Conservation (phyloP, 1,140 invertebrate species). For the Elymnias hypermnestra region DNA sequence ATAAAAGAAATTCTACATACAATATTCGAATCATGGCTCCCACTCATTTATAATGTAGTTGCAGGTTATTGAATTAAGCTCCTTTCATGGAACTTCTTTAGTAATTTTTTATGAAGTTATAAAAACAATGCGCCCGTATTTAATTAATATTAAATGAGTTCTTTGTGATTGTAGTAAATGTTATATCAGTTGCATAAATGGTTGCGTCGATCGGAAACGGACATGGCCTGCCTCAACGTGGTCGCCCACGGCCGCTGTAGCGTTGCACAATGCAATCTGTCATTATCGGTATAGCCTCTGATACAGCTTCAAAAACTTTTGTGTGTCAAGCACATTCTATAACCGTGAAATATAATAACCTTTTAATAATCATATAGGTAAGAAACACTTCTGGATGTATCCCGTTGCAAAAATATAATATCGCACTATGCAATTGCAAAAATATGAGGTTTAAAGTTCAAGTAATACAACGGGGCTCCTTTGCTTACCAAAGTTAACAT, state of each 20-base stretch:
- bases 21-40: neutral
- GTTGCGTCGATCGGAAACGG: conserved; percentile 51
- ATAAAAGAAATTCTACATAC: no score
- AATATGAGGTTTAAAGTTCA: no score
- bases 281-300: conserved; percentile 24
- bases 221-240: conserved; percentile 59
- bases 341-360: no score
- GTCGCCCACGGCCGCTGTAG: conserved; percentile 33
- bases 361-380: no score
- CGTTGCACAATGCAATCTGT: conserved; percentile 57
- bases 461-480: no score
- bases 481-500: no score
- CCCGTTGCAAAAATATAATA: no score
- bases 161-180: conserved; percentile 17
- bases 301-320: neutral
- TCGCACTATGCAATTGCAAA: no score
- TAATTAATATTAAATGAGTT: conserved; percentile 5
- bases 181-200: conserved; percentile 47
- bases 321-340: neutral
- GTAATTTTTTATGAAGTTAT: conserved; percentile 5
- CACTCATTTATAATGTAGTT: conserved; percentile 4
- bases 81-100: conserved; percentile 15
- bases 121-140: conserved; percentile 19
- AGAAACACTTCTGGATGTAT: no score
- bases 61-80: conserved; percentile 5